Conservation (phyloP, 2,113 vertebrate genomes). For the Podarcis muralis region DNA sequence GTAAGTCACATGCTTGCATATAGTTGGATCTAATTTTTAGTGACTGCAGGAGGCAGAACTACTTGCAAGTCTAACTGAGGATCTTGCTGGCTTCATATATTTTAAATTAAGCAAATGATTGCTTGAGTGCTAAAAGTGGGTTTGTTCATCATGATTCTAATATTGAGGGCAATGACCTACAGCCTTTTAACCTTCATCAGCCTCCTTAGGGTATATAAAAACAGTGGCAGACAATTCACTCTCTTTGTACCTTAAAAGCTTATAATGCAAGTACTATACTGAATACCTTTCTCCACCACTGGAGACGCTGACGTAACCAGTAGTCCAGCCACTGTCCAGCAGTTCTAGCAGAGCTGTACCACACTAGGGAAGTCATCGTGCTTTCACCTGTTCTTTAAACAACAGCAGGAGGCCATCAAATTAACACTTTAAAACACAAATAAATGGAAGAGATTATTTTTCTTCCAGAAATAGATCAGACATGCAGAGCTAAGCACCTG, state of each 20-base stretch:
- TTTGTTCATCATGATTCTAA: background rate
- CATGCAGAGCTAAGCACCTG: background rate
- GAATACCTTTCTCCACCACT: conserved; percentile 95
- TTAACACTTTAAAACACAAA: conserved; percentile 68
- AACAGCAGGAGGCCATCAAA: conserved; percentile 63
- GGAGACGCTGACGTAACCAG: conserved; percentile 91
- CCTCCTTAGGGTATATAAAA: accelerated
- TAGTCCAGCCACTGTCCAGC: conserved; percentile 95
- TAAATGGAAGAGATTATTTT: conserved; percentile 45
- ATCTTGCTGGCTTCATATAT: background rate
- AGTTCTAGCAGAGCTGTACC: conserved; percentile 92
- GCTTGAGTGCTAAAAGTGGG: background rate
- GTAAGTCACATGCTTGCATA: background rate
- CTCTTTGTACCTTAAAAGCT: accelerated
- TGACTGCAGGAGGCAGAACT: background rate
- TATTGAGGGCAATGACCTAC: background rate
- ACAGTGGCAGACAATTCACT: background rate
- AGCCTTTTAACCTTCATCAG: accelerated
- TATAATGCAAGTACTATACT: background rate
- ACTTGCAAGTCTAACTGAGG: background rate
- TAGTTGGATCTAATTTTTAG: background rate
- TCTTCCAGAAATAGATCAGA: conserved; percentile 28
- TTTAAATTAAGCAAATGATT: background rate
- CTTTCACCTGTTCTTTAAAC: conserved; percentile 83
- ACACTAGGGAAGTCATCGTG: conserved; percentile 85